These are phyloP conservation scores for Lagopus leucura DNA, from an alignment of 2,113 vertebrate species.

Conservation along the genomic window DNA sequence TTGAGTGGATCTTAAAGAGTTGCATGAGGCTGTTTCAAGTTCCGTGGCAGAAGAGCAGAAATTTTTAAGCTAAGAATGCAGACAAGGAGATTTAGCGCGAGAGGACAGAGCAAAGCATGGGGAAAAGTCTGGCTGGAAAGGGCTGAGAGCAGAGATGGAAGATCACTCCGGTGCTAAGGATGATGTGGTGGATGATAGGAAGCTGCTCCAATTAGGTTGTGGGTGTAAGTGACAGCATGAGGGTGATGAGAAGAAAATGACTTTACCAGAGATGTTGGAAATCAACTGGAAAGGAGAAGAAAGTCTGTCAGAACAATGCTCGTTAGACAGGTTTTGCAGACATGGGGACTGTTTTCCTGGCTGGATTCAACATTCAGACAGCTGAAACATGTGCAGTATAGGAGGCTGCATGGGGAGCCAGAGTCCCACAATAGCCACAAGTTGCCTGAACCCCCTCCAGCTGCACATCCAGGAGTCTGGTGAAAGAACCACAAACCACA, in stretches of 20 bases:
- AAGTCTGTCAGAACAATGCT: neutral
- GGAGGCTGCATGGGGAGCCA: neutral
- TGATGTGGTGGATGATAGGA: neutral
- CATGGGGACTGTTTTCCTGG: neutral
- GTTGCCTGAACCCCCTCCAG: neutral
- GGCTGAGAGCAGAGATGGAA: neutral
- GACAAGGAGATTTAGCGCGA: neutral
- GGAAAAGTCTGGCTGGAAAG: neutral
- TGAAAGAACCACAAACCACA: neutral
- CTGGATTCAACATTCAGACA: neutral
- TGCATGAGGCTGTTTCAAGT: neutral
- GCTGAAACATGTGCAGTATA: neutral
- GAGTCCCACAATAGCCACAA: neutral
- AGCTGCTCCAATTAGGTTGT: neutral
- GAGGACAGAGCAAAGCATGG: neutral
- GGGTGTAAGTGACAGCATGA: slow-evolving; percentile 2
- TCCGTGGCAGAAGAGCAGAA: neutral
- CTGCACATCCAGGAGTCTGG: neutral
- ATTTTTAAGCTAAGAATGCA: neutral
- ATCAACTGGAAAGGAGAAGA: neutral
- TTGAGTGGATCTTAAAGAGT: neutral
- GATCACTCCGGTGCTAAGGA: neutral
- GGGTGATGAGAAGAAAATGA: slow-evolving; percentile 12
- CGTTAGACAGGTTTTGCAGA: neutral
- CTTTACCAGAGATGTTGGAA: slow-evolving; percentile 8